A percentile compares a stretch with the other conserved stretches of the same genome.
phyloP scores from a whole-genome alignment of 2,888 invertebrate genomes.

The Dryobotodes eremita region DNA sequence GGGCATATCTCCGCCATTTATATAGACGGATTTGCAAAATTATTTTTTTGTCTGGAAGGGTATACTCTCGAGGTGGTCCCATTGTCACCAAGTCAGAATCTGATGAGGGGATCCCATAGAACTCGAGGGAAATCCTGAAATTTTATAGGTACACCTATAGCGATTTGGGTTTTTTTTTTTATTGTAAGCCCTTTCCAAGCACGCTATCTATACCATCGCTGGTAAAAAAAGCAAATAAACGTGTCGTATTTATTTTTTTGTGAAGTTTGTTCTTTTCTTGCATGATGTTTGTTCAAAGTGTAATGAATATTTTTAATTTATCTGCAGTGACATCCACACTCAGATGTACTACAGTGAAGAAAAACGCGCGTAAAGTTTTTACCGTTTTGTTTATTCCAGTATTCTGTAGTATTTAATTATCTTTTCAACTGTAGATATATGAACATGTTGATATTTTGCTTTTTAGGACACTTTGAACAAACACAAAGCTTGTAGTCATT shows the following conservation, averaged over 20 bases:
- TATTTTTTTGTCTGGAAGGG: too few species aligned
- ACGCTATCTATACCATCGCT: not conserved
- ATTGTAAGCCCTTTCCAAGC: not conserved
- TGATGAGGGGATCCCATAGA: too few species aligned
- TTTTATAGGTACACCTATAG: too few species aligned
- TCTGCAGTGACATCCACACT: constrained; percentile 78
- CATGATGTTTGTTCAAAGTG: constrained; percentile 70
- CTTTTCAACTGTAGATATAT: constrained; percentile 18
- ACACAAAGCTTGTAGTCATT: constrained; percentile 22
- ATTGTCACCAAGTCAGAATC: too few species aligned
- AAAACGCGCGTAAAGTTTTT: constrained; percentile 65
- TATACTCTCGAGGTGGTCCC: too few species aligned
- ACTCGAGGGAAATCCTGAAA: too few species aligned
- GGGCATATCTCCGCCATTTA: too few species aligned
- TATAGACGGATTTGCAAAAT: too few species aligned
- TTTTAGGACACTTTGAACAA: constrained; percentile 61
- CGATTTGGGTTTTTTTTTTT: too few species aligned
- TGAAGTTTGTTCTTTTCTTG: not conserved
- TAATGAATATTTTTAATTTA: constrained; percentile 63
- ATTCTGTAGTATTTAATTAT: constrained; percentile 15
- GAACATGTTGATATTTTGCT: constrained; percentile 9
- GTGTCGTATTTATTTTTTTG: not conserved
- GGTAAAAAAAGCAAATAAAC: not conserved
- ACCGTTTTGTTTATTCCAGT: not conserved
- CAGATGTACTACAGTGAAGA: constrained; percentile 74